These are phyloP conservation scores for Liolophura sinensis DNA, from an alignment of 1,140 invertebrate species.

Conservation along the genomic window DNA sequence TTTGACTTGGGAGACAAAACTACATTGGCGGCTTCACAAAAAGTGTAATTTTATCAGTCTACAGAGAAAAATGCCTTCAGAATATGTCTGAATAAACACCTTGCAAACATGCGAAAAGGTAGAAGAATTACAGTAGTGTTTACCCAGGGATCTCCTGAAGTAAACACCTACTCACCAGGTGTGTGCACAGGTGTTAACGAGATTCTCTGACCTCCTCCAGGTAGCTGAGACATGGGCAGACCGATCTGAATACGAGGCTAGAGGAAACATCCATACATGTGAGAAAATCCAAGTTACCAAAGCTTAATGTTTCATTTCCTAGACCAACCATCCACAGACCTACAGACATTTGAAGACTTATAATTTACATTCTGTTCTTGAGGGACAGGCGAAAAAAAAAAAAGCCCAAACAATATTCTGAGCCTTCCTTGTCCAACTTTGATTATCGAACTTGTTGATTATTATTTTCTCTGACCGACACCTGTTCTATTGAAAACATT, in stretches of 20 bases:
- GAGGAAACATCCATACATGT: constrained; percentile 11
- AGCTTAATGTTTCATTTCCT: neutral
- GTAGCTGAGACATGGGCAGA: constrained; percentile 28
- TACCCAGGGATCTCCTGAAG: no score
- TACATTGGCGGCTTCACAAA: neutral
- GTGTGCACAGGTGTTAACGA: constrained; percentile 16
- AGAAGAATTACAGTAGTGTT: neutral
- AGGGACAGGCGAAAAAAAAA: neutral
- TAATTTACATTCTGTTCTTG: no score
- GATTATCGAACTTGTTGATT: no score
- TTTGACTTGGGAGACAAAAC: neutral
- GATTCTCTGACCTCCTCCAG: constrained; percentile 18
- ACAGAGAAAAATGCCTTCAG: no score
- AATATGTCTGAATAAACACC: no score
- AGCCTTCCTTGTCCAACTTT: neutral
- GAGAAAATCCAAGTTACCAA: neutral
- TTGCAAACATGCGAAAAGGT: no score
- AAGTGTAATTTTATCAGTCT: no score
- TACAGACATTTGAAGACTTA: neutral
- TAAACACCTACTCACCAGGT: constrained; percentile 5
- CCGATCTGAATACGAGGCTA: constrained; percentile 38
- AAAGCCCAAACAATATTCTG: neutral
- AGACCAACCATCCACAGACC: neutral
- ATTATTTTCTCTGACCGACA: no score
- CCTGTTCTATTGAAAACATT: no score